Percentiles rank a stretch among this genome's conserved stretches.
These are phyloP conservation scores for Origma solitaria DNA, from an alignment of 2,113 vertebrate genomes.

Conservation along the genomic window DNA sequence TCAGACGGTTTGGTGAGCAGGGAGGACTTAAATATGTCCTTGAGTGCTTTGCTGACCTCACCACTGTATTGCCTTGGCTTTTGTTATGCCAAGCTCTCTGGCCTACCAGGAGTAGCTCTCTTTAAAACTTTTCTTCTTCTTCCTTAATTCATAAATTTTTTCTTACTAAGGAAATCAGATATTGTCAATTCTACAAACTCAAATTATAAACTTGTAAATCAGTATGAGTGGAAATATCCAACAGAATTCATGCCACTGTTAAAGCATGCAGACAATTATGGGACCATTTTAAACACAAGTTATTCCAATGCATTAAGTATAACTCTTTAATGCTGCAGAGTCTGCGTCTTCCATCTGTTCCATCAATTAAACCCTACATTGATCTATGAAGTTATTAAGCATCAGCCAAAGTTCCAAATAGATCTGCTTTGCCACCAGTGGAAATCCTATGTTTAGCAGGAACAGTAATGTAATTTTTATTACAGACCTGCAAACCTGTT, in stretches of 20 bases:
- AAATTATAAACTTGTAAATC: background rate
- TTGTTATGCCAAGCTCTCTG: background rate
- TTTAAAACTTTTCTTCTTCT: background rate
- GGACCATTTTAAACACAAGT: conserved; percentile 42
- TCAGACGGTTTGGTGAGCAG: background rate
- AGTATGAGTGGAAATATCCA: background rate
- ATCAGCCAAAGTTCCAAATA: conserved; percentile 44
- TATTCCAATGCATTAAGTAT: conserved; percentile 61
- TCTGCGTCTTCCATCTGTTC: conserved; percentile 67
- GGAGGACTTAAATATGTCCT: background rate
- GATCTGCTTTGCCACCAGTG: conserved; percentile 18
- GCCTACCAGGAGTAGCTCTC: background rate
- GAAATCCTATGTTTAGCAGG: background rate
- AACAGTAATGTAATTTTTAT: background rate
- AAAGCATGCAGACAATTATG: conserved; percentile 13
- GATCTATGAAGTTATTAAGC: conserved; percentile 67
- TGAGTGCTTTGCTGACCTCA: background rate
- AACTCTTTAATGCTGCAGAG: conserved; percentile 51
- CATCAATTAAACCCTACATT: conserved; percentile 60
- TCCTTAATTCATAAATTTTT: background rate
- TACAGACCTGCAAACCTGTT: background rate
- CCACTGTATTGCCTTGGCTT: background rate
- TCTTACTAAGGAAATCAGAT: background rate
- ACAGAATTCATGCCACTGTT: background rate
- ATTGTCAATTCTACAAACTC: background rate